Conservation (phyloP, 2,888 invertebrate genomes). For the Dryococelus australis region DNA sequence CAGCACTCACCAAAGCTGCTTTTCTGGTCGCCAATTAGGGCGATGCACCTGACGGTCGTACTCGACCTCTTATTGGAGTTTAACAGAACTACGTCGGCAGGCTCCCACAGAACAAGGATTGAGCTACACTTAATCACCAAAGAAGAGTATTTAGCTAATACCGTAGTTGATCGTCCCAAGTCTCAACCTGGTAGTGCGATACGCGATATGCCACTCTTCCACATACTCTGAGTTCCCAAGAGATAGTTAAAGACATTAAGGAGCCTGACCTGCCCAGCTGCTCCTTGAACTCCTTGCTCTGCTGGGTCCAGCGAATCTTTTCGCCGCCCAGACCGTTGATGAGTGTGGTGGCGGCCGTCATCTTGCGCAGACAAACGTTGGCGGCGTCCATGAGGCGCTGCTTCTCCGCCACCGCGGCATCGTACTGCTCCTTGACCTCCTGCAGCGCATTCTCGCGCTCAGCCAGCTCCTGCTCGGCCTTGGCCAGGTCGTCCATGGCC, state of each 20-base stretch:
- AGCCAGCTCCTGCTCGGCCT: slow-evolving; percentile 86
- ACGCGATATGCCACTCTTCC: no score
- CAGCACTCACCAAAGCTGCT: no score
- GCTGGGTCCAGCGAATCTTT: slow-evolving; percentile 88
- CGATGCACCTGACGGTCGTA: no score
- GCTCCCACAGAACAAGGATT: no score
- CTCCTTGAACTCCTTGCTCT: slow-evolving; percentile 91
- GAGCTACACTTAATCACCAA: no score
- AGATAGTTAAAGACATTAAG: background rate
- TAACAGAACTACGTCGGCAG: no score
- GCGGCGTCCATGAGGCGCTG: slow-evolving; percentile 92
- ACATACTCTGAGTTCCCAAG: no score
- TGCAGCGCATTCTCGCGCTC: slow-evolving; percentile 90
- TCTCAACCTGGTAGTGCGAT: no score
- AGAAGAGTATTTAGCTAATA: no score
- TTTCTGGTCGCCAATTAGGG: no score
- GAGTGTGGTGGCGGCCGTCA: slow-evolving; percentile 94
- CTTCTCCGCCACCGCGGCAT: slow-evolving; percentile 91
- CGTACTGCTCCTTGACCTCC: slow-evolving; percentile 91
- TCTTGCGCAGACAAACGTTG: slow-evolving; percentile 90
- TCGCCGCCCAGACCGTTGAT: slow-evolving; percentile 95
- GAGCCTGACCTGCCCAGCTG: slow-evolving; percentile 71
- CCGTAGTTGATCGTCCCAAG: no score
- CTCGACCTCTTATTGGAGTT: no score
- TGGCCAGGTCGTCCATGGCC: slow-evolving; percentile 89